Base-by-base conservation (phyloP, 2,113 vertebrate species). In the Psittacara wagleri region DNA sequence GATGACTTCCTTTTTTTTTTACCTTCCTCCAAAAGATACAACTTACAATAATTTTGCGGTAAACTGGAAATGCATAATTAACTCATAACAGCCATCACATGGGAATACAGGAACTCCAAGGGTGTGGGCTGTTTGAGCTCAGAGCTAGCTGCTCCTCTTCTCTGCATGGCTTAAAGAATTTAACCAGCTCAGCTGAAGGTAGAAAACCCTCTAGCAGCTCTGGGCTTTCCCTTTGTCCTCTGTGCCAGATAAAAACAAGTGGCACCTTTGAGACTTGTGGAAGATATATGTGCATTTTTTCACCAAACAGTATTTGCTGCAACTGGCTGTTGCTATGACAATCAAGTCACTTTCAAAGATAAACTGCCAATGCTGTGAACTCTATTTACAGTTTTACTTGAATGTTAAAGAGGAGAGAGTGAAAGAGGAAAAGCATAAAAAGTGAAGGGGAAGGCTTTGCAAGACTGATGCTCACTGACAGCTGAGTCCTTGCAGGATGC, bases 1-100 rank as follows among this genome's bases (percentile, higher is more conserved):
- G 2, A 31, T 64, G 7, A 68, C 41, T 61, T 52, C 8, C 14
- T 4, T 46, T 48, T 2, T 2, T 25, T 2, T 4, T 7, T 2
- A 10, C 11, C 11, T 41, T 5, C 8, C 9, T 11, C 2, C 7
- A 6, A 43, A 92, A 85, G 7, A 23, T 17, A 11, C 12, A 37
- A 31, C 4, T 66, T 70, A 28, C 4, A 79, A 43, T 33, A 49
- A n/a, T 74, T 57, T 63, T 67, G 8, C 28, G 37, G 10, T 14
- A 44, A 72, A 24, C 10, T 55, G 35, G 11, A 73, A 73, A 33
- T 46, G 22, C 13, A 6, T 29, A 44, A 28, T 63, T 49, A 79
- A 54, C 10, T 70, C 20, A 5, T 48, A 59, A 15, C 11, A 68
- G 22, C 35, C 13, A 3, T 9, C 25, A 11, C 4, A 16, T 51